Base-by-base conservation (phyloP, 1,140 invertebrate genomes). In the Drosophila tristis region DNA sequence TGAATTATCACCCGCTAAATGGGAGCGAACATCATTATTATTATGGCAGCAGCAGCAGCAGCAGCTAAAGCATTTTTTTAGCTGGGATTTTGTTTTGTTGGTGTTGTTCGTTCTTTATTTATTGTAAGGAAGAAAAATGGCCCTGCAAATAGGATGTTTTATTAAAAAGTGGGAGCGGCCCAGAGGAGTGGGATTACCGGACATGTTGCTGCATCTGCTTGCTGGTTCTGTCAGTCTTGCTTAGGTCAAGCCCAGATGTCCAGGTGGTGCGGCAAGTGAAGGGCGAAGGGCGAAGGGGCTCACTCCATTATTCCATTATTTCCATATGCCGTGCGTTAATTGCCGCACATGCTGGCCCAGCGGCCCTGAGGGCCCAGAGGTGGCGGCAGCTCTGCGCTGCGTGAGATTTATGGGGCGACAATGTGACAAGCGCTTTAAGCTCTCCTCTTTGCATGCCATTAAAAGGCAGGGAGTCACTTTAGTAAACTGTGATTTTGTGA, bases 1-100 rank as follows among this genome's bases (percentile, higher is more conserved):
- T 85, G 77, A 85, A 78, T 86, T 86, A 85, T 85, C 81, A 61
- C 74, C 67, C 67, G 58, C 78, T 86, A 80, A 85, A 86, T 85
- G 77, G 77, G 57, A 60, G 66, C 80, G 60, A 58, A 70, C 72
- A 65, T 70, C 56, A 80, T 80, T 65, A 86, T 84, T 80, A 66
- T 55, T 67, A 54, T 61, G 16, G 53, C 29, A 29, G 20, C 50
- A 16, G 20, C 56, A 31, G 20, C 50, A 16, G 26, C 56, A 31
- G n/a, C n/a, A n/a, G n/a, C n/a, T n/a, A 45, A 64, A 39, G n/a
- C 39, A 70, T 74, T 70, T 57, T 23, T 39, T 5, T 13, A 39
- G 31, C 23, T 11, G 26, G 23, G 45, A 65, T 71, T 74, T 20
- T 20, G 20, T 20, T 20, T 20, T 20, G 20, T 16, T 16, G 16